Percentiles rank a stretch among this genome's conserved stretches.
Evolutionary conservation across 2,888 invertebrate genomes (phyloP).

Genomic region (Lasioglossum villosulum): DNA sequence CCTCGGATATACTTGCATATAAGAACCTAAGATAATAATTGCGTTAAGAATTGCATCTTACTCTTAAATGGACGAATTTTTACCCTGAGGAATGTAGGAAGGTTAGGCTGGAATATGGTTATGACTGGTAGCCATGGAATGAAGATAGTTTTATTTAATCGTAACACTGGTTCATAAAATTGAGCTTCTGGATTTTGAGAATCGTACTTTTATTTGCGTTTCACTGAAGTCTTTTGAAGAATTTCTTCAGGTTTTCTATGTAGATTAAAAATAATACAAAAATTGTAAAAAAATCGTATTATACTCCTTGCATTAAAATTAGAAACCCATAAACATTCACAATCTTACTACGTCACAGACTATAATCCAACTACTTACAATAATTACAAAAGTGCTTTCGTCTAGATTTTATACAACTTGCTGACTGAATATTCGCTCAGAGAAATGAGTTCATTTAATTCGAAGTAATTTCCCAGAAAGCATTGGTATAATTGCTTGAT

Average conservation of each 20-base stretch:
- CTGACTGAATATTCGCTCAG: background rate
- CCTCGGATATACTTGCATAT: background rate
- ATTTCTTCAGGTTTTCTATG: no score
- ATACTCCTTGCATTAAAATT: background rate
- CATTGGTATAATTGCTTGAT: background rate
- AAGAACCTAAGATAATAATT: background rate
- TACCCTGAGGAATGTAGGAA: background rate
- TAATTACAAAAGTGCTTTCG: background rate
- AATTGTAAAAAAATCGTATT: background rate
- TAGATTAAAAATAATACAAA: background rate
- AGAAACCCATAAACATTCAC: background rate
- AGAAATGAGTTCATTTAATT: background rate
- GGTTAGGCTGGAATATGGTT: background rate
- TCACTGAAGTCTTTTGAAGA: background rate
- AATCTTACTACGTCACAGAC: background rate
- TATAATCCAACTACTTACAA: background rate
- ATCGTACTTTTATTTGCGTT: background rate
- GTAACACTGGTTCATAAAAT: background rate
- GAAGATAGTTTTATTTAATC: background rate
- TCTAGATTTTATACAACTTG: background rate
- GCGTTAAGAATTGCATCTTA: background rate
- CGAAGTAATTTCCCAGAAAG: background rate
- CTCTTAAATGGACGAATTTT: background rate
- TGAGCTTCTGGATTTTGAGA: background rate
- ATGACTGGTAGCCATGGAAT: background rate